phyloP scores from a whole-genome alignment of 2,888 invertebrate species.

The Xanthia icteritia region DNA sequence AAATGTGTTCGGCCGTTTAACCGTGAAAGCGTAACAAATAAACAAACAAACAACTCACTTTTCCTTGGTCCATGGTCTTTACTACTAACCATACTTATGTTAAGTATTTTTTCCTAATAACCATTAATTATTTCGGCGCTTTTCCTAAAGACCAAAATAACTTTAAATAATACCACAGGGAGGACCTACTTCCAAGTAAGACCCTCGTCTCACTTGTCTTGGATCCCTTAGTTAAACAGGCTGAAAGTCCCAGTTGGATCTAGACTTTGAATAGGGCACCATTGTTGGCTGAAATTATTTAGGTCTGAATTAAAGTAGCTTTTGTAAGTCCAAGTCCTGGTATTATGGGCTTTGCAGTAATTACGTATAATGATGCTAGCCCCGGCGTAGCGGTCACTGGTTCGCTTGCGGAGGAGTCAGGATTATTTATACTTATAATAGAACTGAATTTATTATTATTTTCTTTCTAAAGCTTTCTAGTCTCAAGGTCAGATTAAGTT shows the following conservation, averaged over 20 bases:
- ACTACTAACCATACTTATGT: neutral
- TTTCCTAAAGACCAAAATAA: conserved; percentile 27
- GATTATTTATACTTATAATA: conserved; percentile 6
- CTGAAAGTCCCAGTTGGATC: conserved; percentile 44
- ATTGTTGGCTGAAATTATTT: conserved; percentile 54
- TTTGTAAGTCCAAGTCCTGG: conserved; percentile 36
- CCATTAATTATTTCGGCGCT: neutral
- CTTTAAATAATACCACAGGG: conserved; percentile 18
- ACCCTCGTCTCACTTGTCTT: conserved; percentile 43
- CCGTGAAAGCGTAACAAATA: too few relatives aligned
- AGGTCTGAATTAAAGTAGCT: conserved; percentile 44
- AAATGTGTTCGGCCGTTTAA: too few relatives aligned
- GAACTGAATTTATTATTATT: conserved; percentile 23
- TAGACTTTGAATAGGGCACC: conserved; percentile 52
- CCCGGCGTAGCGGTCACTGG: neutral
- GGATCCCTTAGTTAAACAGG: conserved; percentile 49
- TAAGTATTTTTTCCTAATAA: neutral
- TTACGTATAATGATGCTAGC: conserved; percentile 35
- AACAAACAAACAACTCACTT: too few relatives aligned
- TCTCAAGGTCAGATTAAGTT: conserved; percentile 10
- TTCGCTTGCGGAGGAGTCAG: neutral
- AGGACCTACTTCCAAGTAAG: conserved; percentile 29
- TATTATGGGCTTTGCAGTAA: conserved; percentile 36
- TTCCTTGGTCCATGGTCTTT: neutral
- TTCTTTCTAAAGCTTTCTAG: neutral